Conservation (phyloP, 2,888 invertebrate species). For the Hirtodrosophila cameraria region DNA sequence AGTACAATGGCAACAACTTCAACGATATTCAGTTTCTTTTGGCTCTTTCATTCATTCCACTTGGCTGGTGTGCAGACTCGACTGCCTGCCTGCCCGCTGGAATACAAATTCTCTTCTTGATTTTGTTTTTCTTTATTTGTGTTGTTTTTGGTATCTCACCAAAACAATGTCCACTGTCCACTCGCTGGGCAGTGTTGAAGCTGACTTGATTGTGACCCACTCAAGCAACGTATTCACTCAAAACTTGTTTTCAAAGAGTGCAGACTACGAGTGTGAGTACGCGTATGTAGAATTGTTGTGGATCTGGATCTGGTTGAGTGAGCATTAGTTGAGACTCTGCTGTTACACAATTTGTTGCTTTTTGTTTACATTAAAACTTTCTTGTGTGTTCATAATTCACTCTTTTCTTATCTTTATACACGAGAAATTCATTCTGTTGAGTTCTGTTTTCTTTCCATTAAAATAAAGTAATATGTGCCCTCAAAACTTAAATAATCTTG, state of each 20-base stretch:
- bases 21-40: conserved; percentile 24
- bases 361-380: conserved; percentile 57
- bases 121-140: conserved; percentile 3
- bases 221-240: conserved; percentile 44
- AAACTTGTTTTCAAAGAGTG: conserved; percentile 46
- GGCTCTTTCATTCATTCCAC: conserved; percentile 13
- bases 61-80: conserved; percentile 14
- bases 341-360: conserved; percentile 63
- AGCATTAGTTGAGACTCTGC: background rate
- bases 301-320: conserved; percentile 30
- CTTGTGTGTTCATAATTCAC: conserved; percentile 29
- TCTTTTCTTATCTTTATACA: conserved; percentile 15
- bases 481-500: conserved; percentile 1
- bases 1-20: conserved; percentile 24
- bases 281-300: conserved; percentile 9
- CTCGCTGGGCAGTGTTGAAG: conserved; percentile 19
- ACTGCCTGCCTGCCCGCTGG: conserved; percentile 9
- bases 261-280: background rate
- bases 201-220: conserved; percentile 52
- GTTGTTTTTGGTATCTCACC: conserved; percentile 7
- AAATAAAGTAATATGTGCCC: background rate
- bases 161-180: conserved; percentile 40
- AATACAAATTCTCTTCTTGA: conserved; percentile 9
- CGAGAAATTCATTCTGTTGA: conserved; percentile 24
- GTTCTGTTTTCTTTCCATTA: conserved; percentile 9